Percentiles rank a stretch among this genome's conserved stretches.
Conservation (phyloP, 64 coral and sea anemone genomes). For the Cladopsammia gracilis region DNA sequence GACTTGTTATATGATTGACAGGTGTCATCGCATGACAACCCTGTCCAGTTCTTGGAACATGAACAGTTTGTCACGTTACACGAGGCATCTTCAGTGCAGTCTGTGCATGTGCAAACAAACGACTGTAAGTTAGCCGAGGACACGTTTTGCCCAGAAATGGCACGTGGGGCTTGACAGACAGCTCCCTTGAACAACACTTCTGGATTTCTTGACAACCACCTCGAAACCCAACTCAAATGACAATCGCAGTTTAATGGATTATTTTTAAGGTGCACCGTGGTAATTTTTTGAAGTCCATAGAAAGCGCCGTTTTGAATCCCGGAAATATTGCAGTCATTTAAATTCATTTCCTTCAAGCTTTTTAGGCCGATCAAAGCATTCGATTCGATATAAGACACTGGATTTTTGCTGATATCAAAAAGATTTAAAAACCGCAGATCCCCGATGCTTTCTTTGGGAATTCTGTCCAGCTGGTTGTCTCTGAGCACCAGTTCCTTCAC, state of each 20-base stretch:
- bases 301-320: conserved; percentile 47
- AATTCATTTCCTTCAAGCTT: conserved; percentile 12
- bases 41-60: not conserved
- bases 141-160: conserved; percentile 11
- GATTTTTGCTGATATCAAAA: conserved; percentile 48
- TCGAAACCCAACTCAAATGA: conserved; percentile 31
- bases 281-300: not conserved
- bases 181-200: not conserved
- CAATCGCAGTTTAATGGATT: conserved; percentile 61
- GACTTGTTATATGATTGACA: not conserved
- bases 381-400: conserved; percentile 5
- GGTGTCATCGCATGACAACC: conserved; percentile 1
- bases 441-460: not conserved
- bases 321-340: conserved; percentile 24
- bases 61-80: conserved; percentile 49
- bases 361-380: conserved; percentile 9
- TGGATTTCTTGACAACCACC: conserved; percentile 13
- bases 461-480: not conserved
- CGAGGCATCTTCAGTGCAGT: not conserved
- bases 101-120: conserved; percentile 30
- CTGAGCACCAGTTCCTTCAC: conserved; percentile 16
- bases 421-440: conserved; percentile 52
- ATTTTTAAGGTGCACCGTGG: not conserved
- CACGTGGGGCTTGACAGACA: conserved; percentile 8
- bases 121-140: conserved; percentile 16